Percentiles rank a stretch among this genome's conserved stretches.
These are phyloP conservation scores for Leucozona laternaria DNA, from an alignment of 2,888 invertebrate genomes.

Conservation along the genomic window DNA sequence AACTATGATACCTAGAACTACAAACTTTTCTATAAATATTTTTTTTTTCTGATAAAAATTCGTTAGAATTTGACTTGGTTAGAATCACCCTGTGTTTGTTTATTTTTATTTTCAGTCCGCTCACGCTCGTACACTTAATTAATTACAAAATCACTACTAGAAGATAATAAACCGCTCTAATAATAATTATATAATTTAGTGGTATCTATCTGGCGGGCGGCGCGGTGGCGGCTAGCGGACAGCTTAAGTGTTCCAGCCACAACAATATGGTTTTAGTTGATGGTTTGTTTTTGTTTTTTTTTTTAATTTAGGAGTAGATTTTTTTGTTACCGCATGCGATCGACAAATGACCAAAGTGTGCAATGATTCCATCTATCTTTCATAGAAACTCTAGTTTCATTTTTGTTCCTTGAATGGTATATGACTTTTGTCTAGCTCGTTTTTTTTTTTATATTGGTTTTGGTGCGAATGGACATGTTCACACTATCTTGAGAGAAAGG, in stretches of 20 bases:
- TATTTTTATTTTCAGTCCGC: slow-evolving; percentile 15
- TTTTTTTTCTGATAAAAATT: neutral
- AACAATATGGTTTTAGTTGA: slow-evolving; percentile 38
- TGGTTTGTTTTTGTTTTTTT: neutral
- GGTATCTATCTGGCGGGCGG: slow-evolving; percentile 36
- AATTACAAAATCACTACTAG: slow-evolving; percentile 69
- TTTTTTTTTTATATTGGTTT: slow-evolving; percentile 20
- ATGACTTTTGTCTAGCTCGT: slow-evolving; percentile 2
- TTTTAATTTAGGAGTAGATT: neutral
- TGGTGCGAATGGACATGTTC: slow-evolving; percentile 60
- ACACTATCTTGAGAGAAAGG: slow-evolving; percentile 41
- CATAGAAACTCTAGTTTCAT: neutral
- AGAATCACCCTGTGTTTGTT: slow-evolving; percentile 24
- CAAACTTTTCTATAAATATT: neutral
- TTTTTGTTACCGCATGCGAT: slow-evolving; percentile 35
- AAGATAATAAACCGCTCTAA: slow-evolving; percentile 67
- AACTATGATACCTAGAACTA: no score
- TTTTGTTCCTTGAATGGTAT: neutral
- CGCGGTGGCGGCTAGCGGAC: neutral
- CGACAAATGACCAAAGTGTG: slow-evolving; percentile 56
- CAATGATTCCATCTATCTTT: slow-evolving; percentile 63
- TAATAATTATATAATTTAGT: slow-evolving; percentile 71
- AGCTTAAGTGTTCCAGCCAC: slow-evolving; percentile 20
- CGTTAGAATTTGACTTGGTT: neutral
- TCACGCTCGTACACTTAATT: slow-evolving; percentile 40